Base-by-base conservation (phyloP, 1,140 invertebrate species). In the Triops cancriformis region DNA sequence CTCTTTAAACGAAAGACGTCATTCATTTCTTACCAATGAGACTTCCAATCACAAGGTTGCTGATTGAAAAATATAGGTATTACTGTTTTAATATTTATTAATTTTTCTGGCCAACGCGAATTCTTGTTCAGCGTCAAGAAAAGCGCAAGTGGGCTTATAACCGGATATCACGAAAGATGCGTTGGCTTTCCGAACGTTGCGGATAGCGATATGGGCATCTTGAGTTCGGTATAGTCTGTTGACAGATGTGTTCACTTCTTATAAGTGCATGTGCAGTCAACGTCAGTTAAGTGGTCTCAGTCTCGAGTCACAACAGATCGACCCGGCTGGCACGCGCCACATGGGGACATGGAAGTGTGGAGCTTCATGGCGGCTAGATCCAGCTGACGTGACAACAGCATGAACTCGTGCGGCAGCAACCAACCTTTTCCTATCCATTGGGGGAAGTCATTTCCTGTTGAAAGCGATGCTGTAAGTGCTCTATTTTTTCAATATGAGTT, bases 381-480 rank as follows among this genome's bases (percentile, higher is more conserved):
- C 51, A 64, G 51, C 51, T 64, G 51, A 64, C 51, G 51, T 64
- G 51, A 64, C 51, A 64, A 64, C 51, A 64, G 14, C 51, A 64
- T 64, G 51, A 64, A 64, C 51, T 64, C 51, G 51, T 64, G 51
- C 51, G 14, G 51, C 7, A 18, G 51, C 51, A 64, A 64, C 51
- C 51, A 37, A 37, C 31, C 31, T 37, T 64, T 64, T 64, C 51
- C 51, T 9, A 64, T 64, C 51, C 51, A 64, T 23, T 64, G 51
- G 51, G n/a, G 51, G 51, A 64, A 64, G 51, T 64, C 51, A 64
- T 64, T 64, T 64, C 51, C 51, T 64, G 51, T 64, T 64, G 51
- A 2, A 64, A 64, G 51, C 51, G 51, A 64, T 64, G 51, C 51
- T 64, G 51, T 64, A 64, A 64, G 51, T 64, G 51, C 51, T 64